These are phyloP conservation scores for Coleophora deauratella DNA, from an alignment of 2,888 invertebrate species.

Conservation along the genomic window DNA sequence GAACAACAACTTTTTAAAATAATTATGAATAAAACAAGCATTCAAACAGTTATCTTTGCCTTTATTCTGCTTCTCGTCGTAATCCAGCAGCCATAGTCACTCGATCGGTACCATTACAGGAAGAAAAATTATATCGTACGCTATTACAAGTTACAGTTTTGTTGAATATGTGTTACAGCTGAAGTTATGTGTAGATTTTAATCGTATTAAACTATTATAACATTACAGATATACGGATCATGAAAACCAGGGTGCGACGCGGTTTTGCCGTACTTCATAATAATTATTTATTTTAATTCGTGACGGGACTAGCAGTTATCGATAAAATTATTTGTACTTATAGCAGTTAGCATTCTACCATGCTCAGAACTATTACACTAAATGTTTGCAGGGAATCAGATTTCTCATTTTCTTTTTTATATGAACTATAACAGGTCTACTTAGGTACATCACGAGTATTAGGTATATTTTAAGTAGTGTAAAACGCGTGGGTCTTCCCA, in stretches of 20 bases:
- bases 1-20: no score
- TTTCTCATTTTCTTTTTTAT: slow-evolving; percentile 32
- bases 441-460: no score
- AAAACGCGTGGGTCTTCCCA: no score
- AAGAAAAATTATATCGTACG: slow-evolving; percentile 65
- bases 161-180: slow-evolving; percentile 72
- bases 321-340: slow-evolving; percentile 71
- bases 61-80: slow-evolving; percentile 67
- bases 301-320: slow-evolving; percentile 68
- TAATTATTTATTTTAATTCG: slow-evolving; percentile 30
- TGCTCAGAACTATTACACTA: slow-evolving; percentile 66
- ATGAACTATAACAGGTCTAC: background rate
- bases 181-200: slow-evolving; percentile 67
- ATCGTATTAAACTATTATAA: slow-evolving; percentile 55
- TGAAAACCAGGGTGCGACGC: slow-evolving; percentile 72
- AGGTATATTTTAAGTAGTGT: no score
- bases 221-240: slow-evolving; percentile 64
- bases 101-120: slow-evolving; percentile 71
- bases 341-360: slow-evolving; percentile 58
- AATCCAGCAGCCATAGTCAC: slow-evolving; percentile 72
- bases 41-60: slow-evolving; percentile 71
- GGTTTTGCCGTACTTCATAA: slow-evolving; percentile 50
- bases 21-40: slow-evolving; percentile 49
- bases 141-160: slow-evolving; percentile 72
- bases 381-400: slow-evolving; percentile 59